Evolutionary conservation across 2,113 vertebrate species (phyloP), one percentile per base, ranked within the genome.

Genomic region (Syrmaticus mikado): DNA sequence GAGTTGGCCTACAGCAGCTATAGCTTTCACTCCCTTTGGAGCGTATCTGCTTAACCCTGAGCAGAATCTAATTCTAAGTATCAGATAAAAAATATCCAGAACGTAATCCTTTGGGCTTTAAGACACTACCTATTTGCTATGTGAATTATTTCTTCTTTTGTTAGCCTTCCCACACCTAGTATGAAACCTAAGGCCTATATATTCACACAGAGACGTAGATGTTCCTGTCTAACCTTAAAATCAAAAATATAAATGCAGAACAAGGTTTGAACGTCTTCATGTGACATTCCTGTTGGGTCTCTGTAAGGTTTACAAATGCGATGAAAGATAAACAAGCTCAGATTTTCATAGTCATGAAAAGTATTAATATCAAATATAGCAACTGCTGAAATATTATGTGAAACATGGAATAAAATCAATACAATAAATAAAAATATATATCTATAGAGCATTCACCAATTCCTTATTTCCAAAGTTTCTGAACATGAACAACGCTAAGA

Each of bases 31-130:
- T n/a, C 55, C 78, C 64, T 1, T 1, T 65, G 78, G 48, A 75
- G 60, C 4, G 6, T 18, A 20, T 43, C 89, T 87, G 58, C 64
- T 82, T 92, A 85, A 91, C 40, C 36, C 70, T 82, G 14, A 86
- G 82, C 64, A 85, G 38, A 91, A 74, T 53, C 32, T 89, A 53
- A 93, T 65, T 82, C 65, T 80, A 16, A 70, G 36, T 85, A 75
- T 87, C 71, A 91, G 36, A 81, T 71, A 28, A 55, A 52, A 24
- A 25, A 52, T 36, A n/a, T 28, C 8, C 32, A 76, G 46, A 66
- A 53, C 11, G 21, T 67, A 91, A 72, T 62, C 66, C 89, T 78
- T 86, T 43, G 86, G 83, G 89, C 70, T 68, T 94, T 87, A 66
- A 50, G 57, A 66, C 8, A 89, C 32, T 43, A 80, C n/a, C 60